Evolutionary conservation across 2,113 vertebrate genomes (phyloP).

Genomic region (Sapajus apella): DNA sequence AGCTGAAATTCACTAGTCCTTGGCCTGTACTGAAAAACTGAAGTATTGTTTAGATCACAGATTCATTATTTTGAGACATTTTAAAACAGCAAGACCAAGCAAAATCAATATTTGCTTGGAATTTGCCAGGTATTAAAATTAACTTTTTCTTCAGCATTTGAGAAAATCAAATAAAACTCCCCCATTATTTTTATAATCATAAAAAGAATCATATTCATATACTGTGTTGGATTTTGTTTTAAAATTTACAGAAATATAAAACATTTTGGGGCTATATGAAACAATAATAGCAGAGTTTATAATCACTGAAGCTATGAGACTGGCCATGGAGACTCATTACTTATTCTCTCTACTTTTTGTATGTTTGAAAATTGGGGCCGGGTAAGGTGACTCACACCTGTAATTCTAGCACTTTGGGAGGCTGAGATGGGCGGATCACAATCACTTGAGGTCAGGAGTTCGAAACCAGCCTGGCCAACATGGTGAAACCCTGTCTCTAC

Average conservation of each 20-base stretch:
- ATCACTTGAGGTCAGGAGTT: too few relatives aligned
- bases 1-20: slow-evolving; percentile 36
- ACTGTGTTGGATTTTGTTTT: not conserved
- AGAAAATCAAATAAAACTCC: slow-evolving; percentile 19
- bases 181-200: not conserved
- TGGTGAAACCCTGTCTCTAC: too few relatives aligned
- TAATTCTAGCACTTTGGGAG: too few relatives aligned
- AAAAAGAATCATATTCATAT: not conserved
- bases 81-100: slow-evolving; percentile 15
- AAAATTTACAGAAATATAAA: slow-evolving; percentile 4
- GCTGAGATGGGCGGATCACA: too few relatives aligned
- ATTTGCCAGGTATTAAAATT: slow-evolving; percentile 33
- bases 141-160: slow-evolving; percentile 20
- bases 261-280: not conserved
- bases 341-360: not conserved
- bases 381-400: too few relatives aligned
- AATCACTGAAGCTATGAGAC: not conserved
- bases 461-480: too few relatives aligned
- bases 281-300: not conserved
- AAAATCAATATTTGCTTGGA: not conserved
- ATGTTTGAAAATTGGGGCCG: not conserved
- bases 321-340: not conserved
- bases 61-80: slow-evolving; percentile 13
- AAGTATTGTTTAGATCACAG: not conserved
- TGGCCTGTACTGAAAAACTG: not conserved